Evolutionary conservation across 1,140 invertebrate species (phyloP).

Genomic region (Leptonema lineaticorne): DNA sequence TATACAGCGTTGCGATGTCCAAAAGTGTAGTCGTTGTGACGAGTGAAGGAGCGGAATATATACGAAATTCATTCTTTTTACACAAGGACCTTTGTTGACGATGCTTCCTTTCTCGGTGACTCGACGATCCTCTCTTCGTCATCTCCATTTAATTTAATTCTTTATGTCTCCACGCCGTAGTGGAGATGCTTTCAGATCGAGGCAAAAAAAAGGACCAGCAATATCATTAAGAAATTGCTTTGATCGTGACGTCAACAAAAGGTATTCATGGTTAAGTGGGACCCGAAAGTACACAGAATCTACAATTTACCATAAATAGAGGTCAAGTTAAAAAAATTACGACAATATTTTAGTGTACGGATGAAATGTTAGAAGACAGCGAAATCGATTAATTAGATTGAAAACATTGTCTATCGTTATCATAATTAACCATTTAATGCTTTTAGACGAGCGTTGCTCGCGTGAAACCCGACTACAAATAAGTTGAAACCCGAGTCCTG

Average conservation of each 20-base stretch:
- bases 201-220: slow-evolving; percentile 5
- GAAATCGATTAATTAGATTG: no score
- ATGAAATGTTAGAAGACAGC: no score
- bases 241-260: slow-evolving; percentile 18
- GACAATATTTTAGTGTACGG: no score
- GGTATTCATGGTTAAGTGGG: slow-evolving; percentile 19
- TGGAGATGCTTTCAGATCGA: slow-evolving; percentile 9
- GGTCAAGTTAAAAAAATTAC: slow-evolving; percentile 13
- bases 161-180: slow-evolving; percentile 1
- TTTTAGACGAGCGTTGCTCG: no score
- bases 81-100: neutral
- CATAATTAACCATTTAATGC: no score
- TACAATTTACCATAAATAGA: slow-evolving; percentile 19
- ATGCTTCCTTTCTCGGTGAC: neutral
- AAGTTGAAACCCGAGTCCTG: no score
- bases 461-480: no score
- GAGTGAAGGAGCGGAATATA: neutral
- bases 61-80: no score
- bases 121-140: slow-evolving; percentile 3
- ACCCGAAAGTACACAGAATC: slow-evolving; percentile 15
- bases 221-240: slow-evolving; percentile 18
- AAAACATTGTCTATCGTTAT: no score
- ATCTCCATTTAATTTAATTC: slow-evolving; percentile 19
- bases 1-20: no score
- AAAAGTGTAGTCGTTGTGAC: neutral